Evolutionary conservation across 2,888 invertebrate genomes (phyloP), one percentile per base, ranked within the genome.

Genomic region (Clusia tigrina): DNA sequence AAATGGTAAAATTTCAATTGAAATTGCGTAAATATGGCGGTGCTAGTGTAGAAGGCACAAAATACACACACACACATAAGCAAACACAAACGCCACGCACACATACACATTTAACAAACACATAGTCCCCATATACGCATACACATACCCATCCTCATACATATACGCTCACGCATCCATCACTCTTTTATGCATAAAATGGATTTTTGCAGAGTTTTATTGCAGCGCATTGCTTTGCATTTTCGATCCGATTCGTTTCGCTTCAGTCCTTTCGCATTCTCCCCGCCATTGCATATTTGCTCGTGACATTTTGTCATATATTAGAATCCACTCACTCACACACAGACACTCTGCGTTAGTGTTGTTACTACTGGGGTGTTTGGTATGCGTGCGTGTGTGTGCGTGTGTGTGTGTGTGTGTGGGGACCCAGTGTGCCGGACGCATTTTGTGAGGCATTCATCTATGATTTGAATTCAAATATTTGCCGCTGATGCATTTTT

Each of bases 291-390:
- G 38, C 20, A 53, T 57, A 62, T 62, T 62, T 58, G 42, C 56
- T 5, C 54, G 54, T 62, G 62, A 58, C 62, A 62, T 62, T 62
- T 57, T 58, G 58, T 53, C 46, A 53, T 53, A 62, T 48, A 62
- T 62, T 58, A 58, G 26, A 62, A 54, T 58, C 17, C 32, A 54
- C 54, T 26, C 54, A 26, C 26, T 17, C 54, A 54, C 32, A 32
- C 12, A 25, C 12, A 32, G 6, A 32, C 32, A 32, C 32, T 9
- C 32, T 6, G 12, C 32, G 32, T 32, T 32, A 12, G 32, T 32
- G 6, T 12, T 32, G 6, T 9, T 12, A 6, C 32, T 32, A 32
- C 32, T 9, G n/a, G n/a, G 22, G 5, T 18, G 12, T n/a, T 52
- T 18, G 18, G 10, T 22, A 52, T 52, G 15, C 22, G 22, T 20